Evolutionary conservation across 1,140 invertebrate species (phyloP), one percentile per base, ranked within the genome.

Genomic region (Scaptomyza pallida): DNA sequence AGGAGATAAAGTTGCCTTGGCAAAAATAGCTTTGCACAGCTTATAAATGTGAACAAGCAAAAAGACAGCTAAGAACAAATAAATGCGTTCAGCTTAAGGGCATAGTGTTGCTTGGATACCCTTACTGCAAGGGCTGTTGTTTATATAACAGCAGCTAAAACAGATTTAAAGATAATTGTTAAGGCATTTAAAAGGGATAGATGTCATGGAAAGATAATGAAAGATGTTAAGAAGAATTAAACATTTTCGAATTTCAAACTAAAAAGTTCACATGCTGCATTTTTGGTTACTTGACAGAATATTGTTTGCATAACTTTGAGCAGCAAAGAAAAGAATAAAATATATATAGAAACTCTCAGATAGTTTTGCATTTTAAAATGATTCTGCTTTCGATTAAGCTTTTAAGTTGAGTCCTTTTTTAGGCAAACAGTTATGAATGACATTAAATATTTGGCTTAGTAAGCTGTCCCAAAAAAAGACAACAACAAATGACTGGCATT

Each of bases 371-470:
- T 59, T 70, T 50, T 52, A 40, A 40, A 52, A 51, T 75, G 54
- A 9, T 40, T 48, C 13, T 62, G 57, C 54, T 73, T 73, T 73
- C 62, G 60, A 72, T 65, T 72, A 50, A 73, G 76, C 75, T 72
- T 51, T 75, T 40, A 23, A 76, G 55, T 44, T 54, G 45, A 35
- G 19, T 75, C 80, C 8, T 0, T 74, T 62, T 71, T 54, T 50
- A 45, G 33, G 41, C 61, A 70, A 47, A 41, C 50, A 51, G 67
- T 82, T 82, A 47, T 70, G 75, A 72, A 79, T 62, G 70, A 52
- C 76, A 80, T 85, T 85, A 86, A 86, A 77, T 80, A 71, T 85
- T 86, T 77, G 72, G 63, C 51, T 81, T 63, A 60, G 54, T 45
- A 57, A 47, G 75, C 65, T 83, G 64, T 71, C 61, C 60, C 15